Evolutionary conservation across 2,888 invertebrate species (phyloP), one percentile per base, ranked within the genome.

Genomic region (Drosophila peninsularis): DNA sequence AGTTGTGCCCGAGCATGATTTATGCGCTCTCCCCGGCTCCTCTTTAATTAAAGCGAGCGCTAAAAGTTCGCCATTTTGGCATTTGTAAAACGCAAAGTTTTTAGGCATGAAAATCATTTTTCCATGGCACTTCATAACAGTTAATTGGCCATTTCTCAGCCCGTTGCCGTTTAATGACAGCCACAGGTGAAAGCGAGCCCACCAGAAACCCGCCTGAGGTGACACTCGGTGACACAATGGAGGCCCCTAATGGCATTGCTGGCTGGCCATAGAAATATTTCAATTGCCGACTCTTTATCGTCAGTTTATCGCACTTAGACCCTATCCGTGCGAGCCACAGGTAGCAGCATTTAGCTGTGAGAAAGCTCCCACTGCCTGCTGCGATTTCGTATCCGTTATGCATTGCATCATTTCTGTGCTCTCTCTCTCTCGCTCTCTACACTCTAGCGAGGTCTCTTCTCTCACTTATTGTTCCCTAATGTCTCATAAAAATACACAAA

Each of bases 151-250:
- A 56, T 70, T 80, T 66, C 60, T 57, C 41, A 19, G 50, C 21
- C 34, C 32, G 34, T 32, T 50, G 50, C 24, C 27, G 11, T 41
- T 58, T 66, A 69, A 83, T 73, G 4, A 14, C 30, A 10, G 27
- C 61, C 39, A 37, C 52, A 52, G 62, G 80, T 52, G 83, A 79
- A 82, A 79, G 78, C 68, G 54, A 34, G 5, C 50, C 2, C n/a
- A 36, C 5, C 70, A 36, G 21, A 63, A 39, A 56, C 32, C 34
- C 32, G 30, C 42, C 21, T 47, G 21, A 60, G 60, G 30, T 71
- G 71, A 61, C 70, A 44, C 24, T 34, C 49, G 49, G 41, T 37
- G 69, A 36, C 57, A 70, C 50, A 67, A 67, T 70, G 61, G 44
- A 27, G n/a, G 3, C 66, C 24, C n/a, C 24, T 37, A 64, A 45